Conservation (phyloP, 1,140 invertebrate species). For the Scaptomyza graminum region DNA sequence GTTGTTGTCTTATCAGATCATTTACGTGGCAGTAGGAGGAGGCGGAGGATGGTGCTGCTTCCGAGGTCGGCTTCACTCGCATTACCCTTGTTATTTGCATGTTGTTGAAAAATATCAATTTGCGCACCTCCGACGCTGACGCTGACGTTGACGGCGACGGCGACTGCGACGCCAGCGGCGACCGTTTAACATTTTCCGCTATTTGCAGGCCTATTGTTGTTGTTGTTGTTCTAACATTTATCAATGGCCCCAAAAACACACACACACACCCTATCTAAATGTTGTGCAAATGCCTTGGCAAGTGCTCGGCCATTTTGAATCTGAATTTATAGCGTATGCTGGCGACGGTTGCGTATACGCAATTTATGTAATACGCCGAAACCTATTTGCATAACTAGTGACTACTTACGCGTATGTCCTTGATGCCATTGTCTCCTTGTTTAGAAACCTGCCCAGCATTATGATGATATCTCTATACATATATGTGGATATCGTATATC, state of each 20-base stretch:
- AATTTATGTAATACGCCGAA: slow-evolving; percentile 79
- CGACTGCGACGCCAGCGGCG: slow-evolving; percentile 31
- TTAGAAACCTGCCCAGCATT: slow-evolving; percentile 23
- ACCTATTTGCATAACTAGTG: slow-evolving; percentile 75
- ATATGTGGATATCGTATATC: not conserved
- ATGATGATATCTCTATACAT: slow-evolving; percentile 33
- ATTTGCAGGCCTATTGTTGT: slow-evolving; percentile 76
- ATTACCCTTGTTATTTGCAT: slow-evolving; percentile 80
- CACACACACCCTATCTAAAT: slow-evolving; percentile 66
- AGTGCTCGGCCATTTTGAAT: slow-evolving; percentile 65
- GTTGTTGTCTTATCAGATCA: slow-evolving; percentile 82
- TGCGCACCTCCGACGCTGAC: slow-evolving; percentile 71
- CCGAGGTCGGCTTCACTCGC: slow-evolving; percentile 36
- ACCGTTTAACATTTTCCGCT: slow-evolving; percentile 80
- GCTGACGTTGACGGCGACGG: slow-evolving; percentile 23
- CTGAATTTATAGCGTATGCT: slow-evolving; percentile 78
- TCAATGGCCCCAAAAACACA: slow-evolving; percentile 36
- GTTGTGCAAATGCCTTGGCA: slow-evolving; percentile 69
- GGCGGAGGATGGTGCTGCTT: slow-evolving; percentile 18
- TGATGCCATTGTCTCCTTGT: slow-evolving; percentile 2
- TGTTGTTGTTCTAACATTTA: slow-evolving; percentile 63
- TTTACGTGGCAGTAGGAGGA: slow-evolving; percentile 38
- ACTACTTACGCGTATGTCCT: slow-evolving; percentile 25
- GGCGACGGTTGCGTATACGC: slow-evolving; percentile 70
- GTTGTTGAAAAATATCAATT: slow-evolving; percentile 82